Percentiles rank a stretch among this genome's conserved stretches.
These are phyloP conservation scores for Hirudo medicinalis DNA, from an alignment of 1,140 invertebrate genomes.

Conservation along the genomic window DNA sequence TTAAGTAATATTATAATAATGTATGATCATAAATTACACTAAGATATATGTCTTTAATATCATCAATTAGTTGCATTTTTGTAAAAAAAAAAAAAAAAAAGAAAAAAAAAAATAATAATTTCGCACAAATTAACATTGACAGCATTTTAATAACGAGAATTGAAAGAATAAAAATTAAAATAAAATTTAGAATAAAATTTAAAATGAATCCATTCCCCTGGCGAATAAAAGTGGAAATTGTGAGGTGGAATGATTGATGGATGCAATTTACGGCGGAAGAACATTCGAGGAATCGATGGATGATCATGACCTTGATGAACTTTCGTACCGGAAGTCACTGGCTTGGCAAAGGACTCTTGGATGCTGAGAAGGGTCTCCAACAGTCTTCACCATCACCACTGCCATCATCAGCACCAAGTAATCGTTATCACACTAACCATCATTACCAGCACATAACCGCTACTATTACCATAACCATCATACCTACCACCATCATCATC, in stretches of 20 bases:
- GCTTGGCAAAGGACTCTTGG: not conserved
- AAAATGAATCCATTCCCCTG: not conserved
- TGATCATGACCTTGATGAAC: not conserved
- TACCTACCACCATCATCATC: not conserved
- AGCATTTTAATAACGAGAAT: too few relatives aligned
- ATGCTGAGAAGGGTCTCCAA: not conserved
- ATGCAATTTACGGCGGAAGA: not conserved
- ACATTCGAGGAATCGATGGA: not conserved
- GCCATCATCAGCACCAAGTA: not conserved
- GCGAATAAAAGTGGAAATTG: not conserved
- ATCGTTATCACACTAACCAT: too few relatives aligned
- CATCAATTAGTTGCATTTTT: too few relatives aligned
- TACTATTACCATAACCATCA: not conserved
- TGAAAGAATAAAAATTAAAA: too few relatives aligned
- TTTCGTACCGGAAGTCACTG: not conserved
- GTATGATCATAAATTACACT: too few relatives aligned
- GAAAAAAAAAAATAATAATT: too few relatives aligned
- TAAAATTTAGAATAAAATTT: not conserved
- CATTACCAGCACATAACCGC: too few relatives aligned
- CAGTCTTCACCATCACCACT: not conserved
- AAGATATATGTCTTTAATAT: too few relatives aligned
- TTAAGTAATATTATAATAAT: too few relatives aligned
- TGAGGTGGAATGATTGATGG: not conserved
- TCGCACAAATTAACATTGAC: too few relatives aligned
- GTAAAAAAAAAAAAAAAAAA: too few relatives aligned